Evolutionary conservation across 2,888 invertebrate genomes (phyloP).

Genomic region (Acleris cristana): DNA sequence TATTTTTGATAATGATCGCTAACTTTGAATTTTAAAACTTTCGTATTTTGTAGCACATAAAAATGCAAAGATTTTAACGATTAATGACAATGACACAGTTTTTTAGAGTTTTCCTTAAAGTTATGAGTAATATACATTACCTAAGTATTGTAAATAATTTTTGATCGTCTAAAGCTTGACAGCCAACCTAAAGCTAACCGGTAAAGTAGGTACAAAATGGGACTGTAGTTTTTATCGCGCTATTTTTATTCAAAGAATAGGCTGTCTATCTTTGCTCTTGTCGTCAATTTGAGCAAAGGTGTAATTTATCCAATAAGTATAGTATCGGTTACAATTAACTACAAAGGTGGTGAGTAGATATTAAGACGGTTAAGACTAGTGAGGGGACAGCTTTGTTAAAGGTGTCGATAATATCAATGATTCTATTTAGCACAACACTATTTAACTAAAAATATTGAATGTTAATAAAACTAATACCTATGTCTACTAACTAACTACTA

Average conservation of each 20-base stretch:
- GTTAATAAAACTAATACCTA: too few species aligned
- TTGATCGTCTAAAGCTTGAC: too few species aligned
- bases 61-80: too few species aligned
- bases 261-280: constrained; percentile 8
- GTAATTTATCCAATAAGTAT: constrained; percentile 71
- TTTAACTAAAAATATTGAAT: not conserved
- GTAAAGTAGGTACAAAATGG: too few species aligned
- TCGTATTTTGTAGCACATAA: too few species aligned
- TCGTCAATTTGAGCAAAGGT: constrained; percentile 47
- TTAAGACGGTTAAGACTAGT: constrained; percentile 52
- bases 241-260: not conserved
- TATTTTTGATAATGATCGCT: not conserved
- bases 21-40: too few species aligned
- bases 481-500: too few species aligned
- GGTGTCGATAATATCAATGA: not conserved
- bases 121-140: too few species aligned
- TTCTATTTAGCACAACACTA: not conserved
- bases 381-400: not conserved
- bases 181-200: too few species aligned
- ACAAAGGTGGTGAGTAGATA: constrained; percentile 57
- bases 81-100: too few species aligned
- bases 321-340: constrained; percentile 56
- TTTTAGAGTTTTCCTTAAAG: too few species aligned
- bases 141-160: too few species aligned
- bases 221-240: not conserved